Conservation (phyloP, 2,797 vertebrate genomes). For the Sebastolobus alascanus region DNA sequence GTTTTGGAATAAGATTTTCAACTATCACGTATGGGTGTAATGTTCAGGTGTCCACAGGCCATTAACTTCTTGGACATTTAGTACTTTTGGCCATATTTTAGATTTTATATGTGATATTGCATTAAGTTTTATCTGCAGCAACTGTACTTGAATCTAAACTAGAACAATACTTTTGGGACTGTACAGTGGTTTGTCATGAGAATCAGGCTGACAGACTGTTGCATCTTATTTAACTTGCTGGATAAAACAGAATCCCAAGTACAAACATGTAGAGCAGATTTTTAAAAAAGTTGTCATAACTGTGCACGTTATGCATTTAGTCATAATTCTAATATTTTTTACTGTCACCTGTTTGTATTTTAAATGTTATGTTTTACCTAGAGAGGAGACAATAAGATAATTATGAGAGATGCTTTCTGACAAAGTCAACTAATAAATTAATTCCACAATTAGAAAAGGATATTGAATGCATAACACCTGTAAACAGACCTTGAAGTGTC, state of each 20-base stretch:
- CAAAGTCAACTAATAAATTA: not conserved
- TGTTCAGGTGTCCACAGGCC: not conserved
- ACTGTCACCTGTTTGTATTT: not conserved
- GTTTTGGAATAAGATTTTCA: not conserved
- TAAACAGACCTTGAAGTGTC: not conserved
- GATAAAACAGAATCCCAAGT: not conserved
- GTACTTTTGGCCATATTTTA: not conserved
- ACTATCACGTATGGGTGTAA: not conserved
- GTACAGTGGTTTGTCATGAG: not conserved
- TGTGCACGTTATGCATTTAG: not conserved
- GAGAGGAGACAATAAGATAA: not conserved
- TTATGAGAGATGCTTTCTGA: not conserved
- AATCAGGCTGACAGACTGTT: not conserved
- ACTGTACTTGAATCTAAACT: not conserved
- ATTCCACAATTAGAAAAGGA: not conserved
- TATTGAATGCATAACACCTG: not conserved
- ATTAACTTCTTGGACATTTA: not conserved
- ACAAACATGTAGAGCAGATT: not conserved
- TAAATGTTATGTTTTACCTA: not conserved
- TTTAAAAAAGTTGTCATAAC: not conserved
- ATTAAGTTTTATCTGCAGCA: not conserved
- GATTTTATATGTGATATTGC: not conserved
- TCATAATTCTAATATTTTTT: not conserved
- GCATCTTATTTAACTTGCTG: not conserved
- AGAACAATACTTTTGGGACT: not conserved